Conservation (phyloP, 2,113 vertebrate genomes). For the Leptobrachium leishanense region DNA sequence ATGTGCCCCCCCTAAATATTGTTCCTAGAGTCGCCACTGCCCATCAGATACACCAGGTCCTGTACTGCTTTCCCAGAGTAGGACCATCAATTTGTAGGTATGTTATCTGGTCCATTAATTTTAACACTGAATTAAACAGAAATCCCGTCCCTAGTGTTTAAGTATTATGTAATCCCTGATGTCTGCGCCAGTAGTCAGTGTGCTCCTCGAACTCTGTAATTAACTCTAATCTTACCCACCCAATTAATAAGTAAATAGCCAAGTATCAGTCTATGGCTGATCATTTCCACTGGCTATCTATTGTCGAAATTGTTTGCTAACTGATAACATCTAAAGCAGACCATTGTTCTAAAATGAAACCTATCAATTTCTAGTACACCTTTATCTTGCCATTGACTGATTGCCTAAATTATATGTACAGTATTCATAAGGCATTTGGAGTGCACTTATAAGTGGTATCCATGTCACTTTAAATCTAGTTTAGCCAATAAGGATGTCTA, state of each 20-base stretch:
- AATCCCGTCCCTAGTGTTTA: too few relatives aligned
- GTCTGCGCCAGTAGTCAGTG: not conserved
- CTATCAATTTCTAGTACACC: not conserved
- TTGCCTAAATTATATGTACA: not conserved
- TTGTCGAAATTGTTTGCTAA: not conserved
- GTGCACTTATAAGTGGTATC: too few relatives aligned
- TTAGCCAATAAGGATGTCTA: too few relatives aligned
- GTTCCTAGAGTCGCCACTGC: too few relatives aligned
- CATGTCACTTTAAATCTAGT: too few relatives aligned
- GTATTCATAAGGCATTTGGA: not conserved
- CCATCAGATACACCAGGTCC: too few relatives aligned
- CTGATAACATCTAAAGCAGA: not conserved
- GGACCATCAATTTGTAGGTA: too few relatives aligned
- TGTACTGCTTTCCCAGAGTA: too few relatives aligned
- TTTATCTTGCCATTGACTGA: not conserved
- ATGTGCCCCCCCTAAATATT: too few relatives aligned
- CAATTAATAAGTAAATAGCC: constrained; percentile 1
- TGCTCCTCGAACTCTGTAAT: not conserved
- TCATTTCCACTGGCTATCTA: not conserved
- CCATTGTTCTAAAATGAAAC: not conserved
- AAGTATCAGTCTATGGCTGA: not conserved
- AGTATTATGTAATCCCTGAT: too few relatives aligned
- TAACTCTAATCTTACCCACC: not conserved
- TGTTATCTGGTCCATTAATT: too few relatives aligned
- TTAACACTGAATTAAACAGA: too few relatives aligned